phyloP scores from a whole-genome alignment of 2,888 invertebrate species.

The Campopleginae sp. region DNA sequence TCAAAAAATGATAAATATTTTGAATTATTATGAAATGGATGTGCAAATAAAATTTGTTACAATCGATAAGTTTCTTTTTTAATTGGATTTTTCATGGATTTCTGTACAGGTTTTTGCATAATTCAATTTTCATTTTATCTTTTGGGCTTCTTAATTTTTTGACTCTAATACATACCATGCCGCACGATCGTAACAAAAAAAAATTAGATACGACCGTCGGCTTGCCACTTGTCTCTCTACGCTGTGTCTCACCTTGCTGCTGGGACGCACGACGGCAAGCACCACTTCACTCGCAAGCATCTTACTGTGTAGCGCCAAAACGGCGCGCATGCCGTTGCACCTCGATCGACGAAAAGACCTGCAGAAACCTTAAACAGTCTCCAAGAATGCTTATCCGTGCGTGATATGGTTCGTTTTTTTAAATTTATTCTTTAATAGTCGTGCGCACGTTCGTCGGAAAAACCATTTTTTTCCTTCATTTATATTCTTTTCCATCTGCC shows the following conservation, averaged over 20 bases:
- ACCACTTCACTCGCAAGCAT: constrained; percentile 75
- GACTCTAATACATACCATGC: constrained; percentile 82
- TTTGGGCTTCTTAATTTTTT: constrained; percentile 55
- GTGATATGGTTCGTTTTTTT: constrained; percentile 66
- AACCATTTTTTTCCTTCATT: constrained; percentile 23
- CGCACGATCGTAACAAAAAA: constrained; percentile 75
- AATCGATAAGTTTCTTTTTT: constrained; percentile 44
- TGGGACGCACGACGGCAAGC: constrained; percentile 78
- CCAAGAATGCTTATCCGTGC: constrained; percentile 81
- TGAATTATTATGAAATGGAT: not conserved
- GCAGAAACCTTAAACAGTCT: constrained; percentile 84
- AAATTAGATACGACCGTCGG: constrained; percentile 78
- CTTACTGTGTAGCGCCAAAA: constrained; percentile 75
- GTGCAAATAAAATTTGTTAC: not conserved
- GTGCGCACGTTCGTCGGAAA: constrained; percentile 29
- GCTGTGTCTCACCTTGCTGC: constrained; percentile 84
- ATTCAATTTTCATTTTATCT: constrained; percentile 23
- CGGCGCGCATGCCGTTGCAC: constrained; percentile 70
- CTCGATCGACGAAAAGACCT: constrained; percentile 75
- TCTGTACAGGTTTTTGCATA: not conserved
- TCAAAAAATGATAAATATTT: not conserved
- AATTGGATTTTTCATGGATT: not conserved
- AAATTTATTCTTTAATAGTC: constrained; percentile 42
- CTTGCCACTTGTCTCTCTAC: constrained; percentile 81
- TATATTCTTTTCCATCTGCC: constrained; percentile 33